Conservation (phyloP, 2,113 vertebrate genomes). For the Loxodonta africana region DNA sequence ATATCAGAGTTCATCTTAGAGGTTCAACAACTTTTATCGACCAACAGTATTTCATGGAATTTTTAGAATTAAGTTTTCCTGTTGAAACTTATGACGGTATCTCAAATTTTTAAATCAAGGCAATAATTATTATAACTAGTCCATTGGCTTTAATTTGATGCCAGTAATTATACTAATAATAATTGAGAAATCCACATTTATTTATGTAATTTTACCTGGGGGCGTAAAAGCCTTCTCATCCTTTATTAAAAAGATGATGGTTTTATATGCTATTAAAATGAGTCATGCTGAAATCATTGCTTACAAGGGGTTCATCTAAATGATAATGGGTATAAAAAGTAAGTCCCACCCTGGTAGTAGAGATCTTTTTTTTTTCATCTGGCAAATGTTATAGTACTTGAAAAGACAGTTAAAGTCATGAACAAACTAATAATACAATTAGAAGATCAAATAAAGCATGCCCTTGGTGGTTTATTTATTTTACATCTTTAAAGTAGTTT, state of each 20-base stretch:
- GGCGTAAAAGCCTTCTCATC: constrained; percentile 41
- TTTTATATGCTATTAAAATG: constrained; percentile 75
- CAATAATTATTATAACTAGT: constrained; percentile 64
- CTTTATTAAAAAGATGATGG: constrained; percentile 60
- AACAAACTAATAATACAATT: constrained; percentile 63
- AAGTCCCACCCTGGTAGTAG: not conserved
- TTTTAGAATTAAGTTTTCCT: constrained; percentile 51
- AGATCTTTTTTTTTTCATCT: constrained; percentile 42
- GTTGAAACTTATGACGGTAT: constrained; percentile 34
- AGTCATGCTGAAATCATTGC: constrained; percentile 77
- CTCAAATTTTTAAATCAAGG: constrained; percentile 60
- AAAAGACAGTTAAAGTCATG: constrained; percentile 66
- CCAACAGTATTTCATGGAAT: constrained; percentile 3
- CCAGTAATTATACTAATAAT: constrained; percentile 58
- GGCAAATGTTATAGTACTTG: constrained; percentile 63
- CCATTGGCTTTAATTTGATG: constrained; percentile 52
- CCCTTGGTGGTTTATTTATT: constrained; percentile 53
- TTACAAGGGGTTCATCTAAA: constrained; percentile 70
- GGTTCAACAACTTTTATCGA: constrained; percentile 1
- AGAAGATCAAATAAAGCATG: constrained; percentile 69
- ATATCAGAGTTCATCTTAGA: not conserved
- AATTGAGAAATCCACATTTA: constrained; percentile 61
- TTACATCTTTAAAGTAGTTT: constrained; percentile 50
- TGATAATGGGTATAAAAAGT: constrained; percentile 58
- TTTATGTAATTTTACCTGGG: constrained; percentile 75